phyloP scores from a whole-genome alignment of 2,797 vertebrate species.

The Phyllotis vaccarum region DNA sequence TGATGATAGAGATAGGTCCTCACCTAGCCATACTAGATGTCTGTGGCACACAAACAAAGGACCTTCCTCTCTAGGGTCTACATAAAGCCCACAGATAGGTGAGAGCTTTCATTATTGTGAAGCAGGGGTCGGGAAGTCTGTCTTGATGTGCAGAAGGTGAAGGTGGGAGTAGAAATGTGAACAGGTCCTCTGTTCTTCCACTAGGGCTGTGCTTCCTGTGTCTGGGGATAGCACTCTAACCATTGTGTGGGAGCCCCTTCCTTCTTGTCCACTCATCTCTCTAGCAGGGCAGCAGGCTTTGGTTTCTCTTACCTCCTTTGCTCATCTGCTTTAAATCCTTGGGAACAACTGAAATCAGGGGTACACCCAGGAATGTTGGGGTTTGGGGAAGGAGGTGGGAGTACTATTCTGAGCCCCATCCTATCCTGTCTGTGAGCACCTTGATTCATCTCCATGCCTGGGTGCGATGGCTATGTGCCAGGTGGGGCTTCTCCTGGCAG shows the following conservation, averaged over 20 bases:
- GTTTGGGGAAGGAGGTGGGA: not conserved
- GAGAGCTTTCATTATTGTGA: not conserved
- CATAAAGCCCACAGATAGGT: not conserved
- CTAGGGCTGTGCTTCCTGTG: not conserved
- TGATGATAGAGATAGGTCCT: not conserved
- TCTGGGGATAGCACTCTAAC: not conserved
- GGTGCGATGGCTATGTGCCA: not conserved
- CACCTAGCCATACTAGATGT: not conserved
- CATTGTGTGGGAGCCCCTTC: not conserved
- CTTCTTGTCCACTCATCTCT: not conserved
- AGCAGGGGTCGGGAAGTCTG: not conserved
- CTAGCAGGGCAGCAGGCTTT: not conserved
- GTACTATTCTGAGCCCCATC: not conserved
- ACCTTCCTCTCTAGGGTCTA: not conserved
- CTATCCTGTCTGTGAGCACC: accelerated
- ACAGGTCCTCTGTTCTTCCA: not conserved
- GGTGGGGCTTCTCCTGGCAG: conserved; percentile 37
- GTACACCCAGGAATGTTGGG: not conserved
- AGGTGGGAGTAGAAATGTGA: not conserved
- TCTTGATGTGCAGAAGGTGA: not conserved
- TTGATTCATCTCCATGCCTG: not conserved
- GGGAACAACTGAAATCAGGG: not conserved
- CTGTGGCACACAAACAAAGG: not conserved
- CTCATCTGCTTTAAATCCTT: not conserved
- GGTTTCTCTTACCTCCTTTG: not conserved